Evolutionary conservation across 1,140 invertebrate genomes (phyloP).

Genomic region (Drosophila bifasciata): DNA sequence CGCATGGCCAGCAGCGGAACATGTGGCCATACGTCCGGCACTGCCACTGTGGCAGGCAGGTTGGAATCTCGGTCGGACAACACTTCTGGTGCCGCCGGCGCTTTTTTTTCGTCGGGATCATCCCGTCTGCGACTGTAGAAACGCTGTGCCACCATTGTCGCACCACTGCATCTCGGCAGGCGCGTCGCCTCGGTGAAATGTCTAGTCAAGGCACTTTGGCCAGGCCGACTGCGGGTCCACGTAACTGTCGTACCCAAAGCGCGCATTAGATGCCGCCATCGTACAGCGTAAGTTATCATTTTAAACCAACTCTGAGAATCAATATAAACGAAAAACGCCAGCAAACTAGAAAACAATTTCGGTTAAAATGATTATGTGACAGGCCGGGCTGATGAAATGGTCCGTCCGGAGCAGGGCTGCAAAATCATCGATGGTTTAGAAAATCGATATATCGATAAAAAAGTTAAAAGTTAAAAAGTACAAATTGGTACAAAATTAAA

Average conservation of each 20-base stretch:
- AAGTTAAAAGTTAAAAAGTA: too few relatives aligned
- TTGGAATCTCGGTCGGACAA: constrained; percentile 77
- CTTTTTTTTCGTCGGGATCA: constrained; percentile 51
- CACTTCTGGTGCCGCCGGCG: constrained; percentile 39
- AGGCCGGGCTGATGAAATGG: constrained; percentile 58
- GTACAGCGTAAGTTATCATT: constrained; percentile 63
- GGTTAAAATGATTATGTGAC: constrained; percentile 72
- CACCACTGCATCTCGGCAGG: constrained; percentile 39
- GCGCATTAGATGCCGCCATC: constrained; percentile 58
- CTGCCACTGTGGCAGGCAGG: constrained; percentile 93
- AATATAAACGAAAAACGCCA: constrained; percentile 37
- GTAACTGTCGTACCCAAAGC: constrained; percentile 46
- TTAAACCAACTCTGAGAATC: constrained; percentile 26
- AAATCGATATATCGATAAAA: too few relatives aligned
- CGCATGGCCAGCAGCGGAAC: constrained; percentile 97
- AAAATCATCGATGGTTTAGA: background rate
- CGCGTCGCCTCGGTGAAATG: constrained; percentile 26
- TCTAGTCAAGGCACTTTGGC: constrained; percentile 40
- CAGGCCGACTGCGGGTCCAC: constrained; percentile 41
- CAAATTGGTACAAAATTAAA: too few relatives aligned
- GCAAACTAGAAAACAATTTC: constrained; percentile 42
- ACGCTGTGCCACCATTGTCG: constrained; percentile 42
- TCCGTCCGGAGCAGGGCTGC: constrained; percentile 31
- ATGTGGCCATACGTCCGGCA: constrained; percentile 98
- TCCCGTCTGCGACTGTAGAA: constrained; percentile 56